These are phyloP conservation scores for Phytoseiulus persimilis DNA, from an alignment of 2,888 invertebrate species.

Conservation along the genomic window DNA sequence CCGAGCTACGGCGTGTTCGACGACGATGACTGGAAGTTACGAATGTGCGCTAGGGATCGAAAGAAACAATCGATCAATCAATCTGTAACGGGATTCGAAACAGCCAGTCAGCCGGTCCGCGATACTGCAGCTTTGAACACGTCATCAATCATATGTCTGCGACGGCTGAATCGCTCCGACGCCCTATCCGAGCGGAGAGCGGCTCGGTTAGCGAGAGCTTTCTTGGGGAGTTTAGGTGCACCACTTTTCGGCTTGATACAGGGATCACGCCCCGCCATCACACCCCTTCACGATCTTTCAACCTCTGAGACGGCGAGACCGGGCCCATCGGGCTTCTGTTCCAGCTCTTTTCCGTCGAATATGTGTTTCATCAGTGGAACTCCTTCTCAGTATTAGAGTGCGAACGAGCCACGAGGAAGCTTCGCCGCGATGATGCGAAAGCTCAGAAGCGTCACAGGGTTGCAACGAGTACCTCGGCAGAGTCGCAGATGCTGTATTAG, in stretches of 20 bases:
- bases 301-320: no score
- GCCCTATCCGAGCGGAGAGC: background rate
- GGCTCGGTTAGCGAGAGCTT: background rate
- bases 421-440: background rate
- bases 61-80: background rate
- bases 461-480: background rate
- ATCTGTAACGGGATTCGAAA: background rate
- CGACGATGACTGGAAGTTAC: background rate
- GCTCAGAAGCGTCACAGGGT: background rate
- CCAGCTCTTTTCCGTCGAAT: no score
- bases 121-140: background rate
- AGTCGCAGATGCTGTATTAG: background rate
- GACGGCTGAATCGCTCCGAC: background rate
- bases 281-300: background rate
- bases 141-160: background rate
- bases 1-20: background rate
- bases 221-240: background rate
- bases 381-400: no score
- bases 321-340: no score
- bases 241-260: background rate
- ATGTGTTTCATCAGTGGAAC: no score
- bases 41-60: background rate
- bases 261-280: background rate
- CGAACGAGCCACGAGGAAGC: no score
- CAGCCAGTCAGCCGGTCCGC: background rate